Percentiles rank a stretch among this genome's conserved stretches.
phyloP scores from a whole-genome alignment of 1,140 invertebrate species.

The Liolophura sinensis region DNA sequence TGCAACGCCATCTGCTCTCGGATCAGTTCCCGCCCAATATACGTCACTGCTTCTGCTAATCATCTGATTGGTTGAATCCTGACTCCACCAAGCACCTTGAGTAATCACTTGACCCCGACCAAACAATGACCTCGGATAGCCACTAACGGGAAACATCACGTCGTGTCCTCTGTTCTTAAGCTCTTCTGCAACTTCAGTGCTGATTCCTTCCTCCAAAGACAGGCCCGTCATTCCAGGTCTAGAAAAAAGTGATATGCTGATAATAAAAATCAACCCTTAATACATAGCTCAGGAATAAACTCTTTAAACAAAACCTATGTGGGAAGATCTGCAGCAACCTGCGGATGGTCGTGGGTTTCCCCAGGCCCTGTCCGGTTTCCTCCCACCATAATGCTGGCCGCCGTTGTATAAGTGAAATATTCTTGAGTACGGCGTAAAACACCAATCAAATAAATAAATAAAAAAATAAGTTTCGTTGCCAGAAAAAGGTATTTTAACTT shows the following conservation, averaged over 20 bases:
- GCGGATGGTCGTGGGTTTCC: neutral
- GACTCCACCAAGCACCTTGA: slow-evolving; percentile 31
- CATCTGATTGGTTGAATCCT: slow-evolving; percentile 4
- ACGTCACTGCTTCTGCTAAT: slow-evolving; percentile 10
- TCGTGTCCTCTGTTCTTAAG: slow-evolving; percentile 43
- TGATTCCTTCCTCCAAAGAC: slow-evolving; percentile 51
- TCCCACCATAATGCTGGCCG: too few species aligned
- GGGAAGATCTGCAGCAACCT: neutral
- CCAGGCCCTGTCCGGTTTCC: too few species aligned
- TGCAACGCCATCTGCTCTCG: slow-evolving; percentile 46
- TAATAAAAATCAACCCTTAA: neutral
- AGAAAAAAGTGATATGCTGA: neutral
- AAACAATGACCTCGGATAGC: slow-evolving; percentile 37
- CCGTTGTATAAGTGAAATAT: too few species aligned
- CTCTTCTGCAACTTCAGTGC: slow-evolving; percentile 20
- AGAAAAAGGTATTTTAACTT: too few species aligned
- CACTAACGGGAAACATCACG: slow-evolving; percentile 16
- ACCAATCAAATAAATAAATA: too few species aligned
- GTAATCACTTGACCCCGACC: slow-evolving; percentile 56
- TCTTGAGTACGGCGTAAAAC: too few species aligned
- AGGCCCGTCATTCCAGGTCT: slow-evolving; percentile 15
- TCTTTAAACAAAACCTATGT: neutral
- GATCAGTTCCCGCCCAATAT: slow-evolving; percentile 46
- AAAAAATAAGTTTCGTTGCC: too few species aligned
- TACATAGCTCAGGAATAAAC: neutral